phyloP scores from a whole-genome alignment of 1,140 invertebrate genomes.

The Drosophila lacertosa region DNA sequence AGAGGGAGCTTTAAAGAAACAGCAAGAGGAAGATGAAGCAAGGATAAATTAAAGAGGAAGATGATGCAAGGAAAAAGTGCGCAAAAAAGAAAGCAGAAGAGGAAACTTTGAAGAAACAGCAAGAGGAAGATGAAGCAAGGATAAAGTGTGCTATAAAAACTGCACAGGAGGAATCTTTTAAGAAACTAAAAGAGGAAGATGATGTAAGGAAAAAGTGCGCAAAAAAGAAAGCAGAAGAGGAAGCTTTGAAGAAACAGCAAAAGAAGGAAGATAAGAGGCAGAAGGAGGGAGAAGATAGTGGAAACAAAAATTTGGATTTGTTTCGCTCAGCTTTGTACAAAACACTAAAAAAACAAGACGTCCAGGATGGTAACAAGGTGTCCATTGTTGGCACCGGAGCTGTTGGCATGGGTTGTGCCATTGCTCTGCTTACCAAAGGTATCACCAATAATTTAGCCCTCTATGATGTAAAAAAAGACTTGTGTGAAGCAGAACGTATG shows the following conservation, averaged over 20 bases:
- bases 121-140: too few relatives aligned
- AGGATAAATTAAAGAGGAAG: too few relatives aligned
- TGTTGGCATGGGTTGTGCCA: conserved; percentile 40
- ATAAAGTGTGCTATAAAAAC: too few relatives aligned
- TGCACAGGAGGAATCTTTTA: too few relatives aligned
- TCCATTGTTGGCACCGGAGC: conserved; percentile 37
- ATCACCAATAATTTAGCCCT: conserved; percentile 38
- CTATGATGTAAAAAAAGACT: conserved; percentile 15
- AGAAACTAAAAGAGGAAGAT: background rate
- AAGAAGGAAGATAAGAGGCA: background rate
- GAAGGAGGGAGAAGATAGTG: background rate
- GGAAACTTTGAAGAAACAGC: too few relatives aligned
- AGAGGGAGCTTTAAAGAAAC: too few relatives aligned
- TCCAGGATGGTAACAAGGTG: conserved; percentile 38
- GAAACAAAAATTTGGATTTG: background rate
- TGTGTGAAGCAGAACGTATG: conserved; percentile 7
- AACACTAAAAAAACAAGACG: conserved; percentile 5
- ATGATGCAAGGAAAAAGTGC: too few relatives aligned
- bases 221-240: background rate
- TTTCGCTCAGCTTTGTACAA: conserved; percentile 27
- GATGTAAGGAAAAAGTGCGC: background rate
- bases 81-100: too few relatives aligned
- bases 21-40: too few relatives aligned
- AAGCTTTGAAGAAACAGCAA: background rate
- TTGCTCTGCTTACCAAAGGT: conserved; percentile 23